A percentile compares a stretch with the other conserved stretches of the same genome.
Conservation (phyloP, 2,888 invertebrate genomes). For the Oligia latruncula region DNA sequence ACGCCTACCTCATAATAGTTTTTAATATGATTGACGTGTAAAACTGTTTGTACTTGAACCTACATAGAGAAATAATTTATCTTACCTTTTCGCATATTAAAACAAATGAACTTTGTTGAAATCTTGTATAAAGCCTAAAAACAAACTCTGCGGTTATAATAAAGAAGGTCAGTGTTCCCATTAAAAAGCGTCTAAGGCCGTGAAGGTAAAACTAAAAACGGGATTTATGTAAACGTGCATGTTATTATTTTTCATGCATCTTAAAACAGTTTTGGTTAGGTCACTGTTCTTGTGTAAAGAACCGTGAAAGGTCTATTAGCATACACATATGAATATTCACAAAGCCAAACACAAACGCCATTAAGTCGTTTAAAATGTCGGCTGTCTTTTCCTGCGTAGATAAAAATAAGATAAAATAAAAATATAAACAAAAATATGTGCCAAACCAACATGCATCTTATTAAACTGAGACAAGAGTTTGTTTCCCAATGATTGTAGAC, state of each 20-base stretch:
- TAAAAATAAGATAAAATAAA: conserved; percentile 73
- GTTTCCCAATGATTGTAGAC: conserved; percentile 64
- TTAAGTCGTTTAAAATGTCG: conserved; percentile 70
- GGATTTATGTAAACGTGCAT: conserved; percentile 14
- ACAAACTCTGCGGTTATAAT: not conserved
- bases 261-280: conserved; percentile 33
- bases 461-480: conserved; percentile 66
- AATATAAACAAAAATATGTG: conserved; percentile 71
- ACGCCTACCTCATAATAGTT: not conserved
- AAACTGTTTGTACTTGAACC: not conserved
- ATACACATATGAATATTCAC: conserved; percentile 77
- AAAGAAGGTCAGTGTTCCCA: conserved; percentile 11
- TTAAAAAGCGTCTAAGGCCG: conserved; percentile 15
- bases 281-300: conserved; percentile 34
- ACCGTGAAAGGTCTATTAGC: conserved; percentile 64
- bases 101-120: not conserved
- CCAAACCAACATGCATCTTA: conserved; percentile 73
- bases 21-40: not conserved
- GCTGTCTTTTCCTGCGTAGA: conserved; percentile 71
- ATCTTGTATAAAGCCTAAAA: not conserved
- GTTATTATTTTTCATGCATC: conserved; percentile 16
- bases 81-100: not conserved
- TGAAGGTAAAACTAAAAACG: conserved; percentile 10
- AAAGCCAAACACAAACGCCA: conserved; percentile 68
- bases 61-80: not conserved